Base-by-base conservation (phyloP, 1,140 invertebrate genomes). In the Linepithema humile region DNA sequence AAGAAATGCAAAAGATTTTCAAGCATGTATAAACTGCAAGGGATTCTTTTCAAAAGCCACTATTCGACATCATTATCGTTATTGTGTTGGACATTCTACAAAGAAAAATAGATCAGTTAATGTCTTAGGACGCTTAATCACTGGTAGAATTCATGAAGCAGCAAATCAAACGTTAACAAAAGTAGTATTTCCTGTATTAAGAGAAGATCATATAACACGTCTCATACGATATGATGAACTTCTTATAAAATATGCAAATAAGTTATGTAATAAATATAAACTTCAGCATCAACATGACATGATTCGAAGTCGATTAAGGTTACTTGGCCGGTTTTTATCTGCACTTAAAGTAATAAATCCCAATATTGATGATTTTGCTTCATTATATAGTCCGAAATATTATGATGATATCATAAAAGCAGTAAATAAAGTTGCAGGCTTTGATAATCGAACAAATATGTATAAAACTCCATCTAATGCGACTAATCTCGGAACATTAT, bases 201-300 rank as follows among this genome's bases (percentile, higher is more conserved):
- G 55, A 57, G 55, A 57, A 29, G 26, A 59, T 17, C 55, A 26
- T 29, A 7, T 59, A 59, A 59, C 12, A 59, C 55, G 55, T n/a
- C n/a, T n/a, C n/a, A n/a, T 59, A 59, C 55, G 55, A 59, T 59
- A 59, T 3, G 55, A 59, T 59, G 55, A 59, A 59, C 55, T 59
- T 59, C 26, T 59, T 15, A 59, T 59, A 59, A 59, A 29, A 59
- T 26, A 59, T 29, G 55, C 26, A 15, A 59, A 59, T 59, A 59
- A 59, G 26, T 59, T 59, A 59, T 59, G 55, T 59, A 26, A 29
- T 59, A 59, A 59, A 32, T 32, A 57, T 29, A 57, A 57, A 9
- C 3, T 29, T n/a, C n/a, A n/a, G n/a, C 10, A 57, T 5, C 55
- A 59, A 17, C 55, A 59, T 1, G 55, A 29, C 0, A 59, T 59